Evolutionary conservation across 2,113 vertebrate genomes (phyloP).

Genomic region (Falcunculus frontatus): DNA sequence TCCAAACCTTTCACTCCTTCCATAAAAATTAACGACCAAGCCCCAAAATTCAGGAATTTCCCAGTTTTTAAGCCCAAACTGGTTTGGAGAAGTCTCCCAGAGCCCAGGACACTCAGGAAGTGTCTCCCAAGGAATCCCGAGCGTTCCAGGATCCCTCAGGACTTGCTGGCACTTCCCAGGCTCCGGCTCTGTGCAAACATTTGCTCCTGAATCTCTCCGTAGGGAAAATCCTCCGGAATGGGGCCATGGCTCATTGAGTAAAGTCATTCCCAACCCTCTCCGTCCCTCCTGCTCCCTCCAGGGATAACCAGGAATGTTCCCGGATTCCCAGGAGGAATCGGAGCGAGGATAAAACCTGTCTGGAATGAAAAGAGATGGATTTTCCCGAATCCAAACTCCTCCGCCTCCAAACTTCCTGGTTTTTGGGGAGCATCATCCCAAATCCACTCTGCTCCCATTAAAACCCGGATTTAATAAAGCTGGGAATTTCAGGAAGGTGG

Average conservation of each 20-base stretch:
- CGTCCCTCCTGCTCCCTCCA: background rate
- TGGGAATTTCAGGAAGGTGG: background rate
- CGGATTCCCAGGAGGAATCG: background rate
- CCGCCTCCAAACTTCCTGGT: fast-evolving
- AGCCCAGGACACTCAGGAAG: background rate
- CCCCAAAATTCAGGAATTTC: background rate
- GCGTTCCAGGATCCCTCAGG: background rate
- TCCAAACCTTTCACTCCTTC: background rate
- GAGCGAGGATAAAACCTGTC: background rate
- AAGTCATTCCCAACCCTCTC: constrained; percentile 35
- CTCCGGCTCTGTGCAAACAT: constrained; percentile 7
- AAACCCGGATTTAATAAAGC: fast-evolving
- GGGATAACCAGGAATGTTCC: background rate
- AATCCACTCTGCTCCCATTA: fast-evolving
- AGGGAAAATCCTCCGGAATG: constrained; percentile 12
- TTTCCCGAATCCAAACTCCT: background rate
- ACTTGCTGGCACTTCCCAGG: fast-evolving
- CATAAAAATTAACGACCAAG: fast-evolving
- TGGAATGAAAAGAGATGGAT: fast-evolving
- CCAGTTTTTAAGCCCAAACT: background rate
- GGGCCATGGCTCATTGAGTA: constrained; percentile 59
- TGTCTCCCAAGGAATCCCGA: background rate
- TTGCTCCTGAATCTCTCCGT: constrained; percentile 46
- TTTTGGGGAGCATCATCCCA: background rate
- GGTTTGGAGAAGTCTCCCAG: background rate